Evolutionary conservation across 2,113 vertebrate genomes (phyloP), one percentile per base, ranked within the genome.

Genomic region (Diadophis punctatus): DNA sequence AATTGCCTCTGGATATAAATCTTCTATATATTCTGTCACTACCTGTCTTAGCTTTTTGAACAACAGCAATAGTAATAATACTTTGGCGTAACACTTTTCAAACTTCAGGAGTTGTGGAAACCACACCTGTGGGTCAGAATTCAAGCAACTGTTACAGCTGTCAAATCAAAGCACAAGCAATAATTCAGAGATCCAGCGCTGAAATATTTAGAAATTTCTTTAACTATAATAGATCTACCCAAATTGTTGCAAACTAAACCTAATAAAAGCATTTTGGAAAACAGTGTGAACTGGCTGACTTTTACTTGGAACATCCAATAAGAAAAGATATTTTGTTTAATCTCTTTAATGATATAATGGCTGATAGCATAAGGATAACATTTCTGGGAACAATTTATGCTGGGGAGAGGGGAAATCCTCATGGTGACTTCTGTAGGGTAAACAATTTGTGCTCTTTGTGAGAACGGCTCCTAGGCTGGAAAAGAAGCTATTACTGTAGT

Each of bases 81-180:
- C 49, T 84, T 43, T 0, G 85, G 8, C 0, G 0, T 0, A 89
- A 89, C 25, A 12, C 85, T 4, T 3, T 0, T 74, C 43, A 43
- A 90, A 20, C 30, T 43, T 0, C 22, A 0, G 0, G 51, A 91
- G 52, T 93, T 5, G 56, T 0, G 0, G 25, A 80, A 18, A 43
- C 6, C 39, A 74, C 27, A 56, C 60, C 27, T 20, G n/a, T 3
- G 1, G 1, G 0, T 51, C 1, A 3, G 0, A 8, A 51, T 4
- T 0, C 0, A 0, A 1, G 3, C 63, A 68, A 34, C 14, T 68
- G 63, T 34, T 68, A 30, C 18, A 34, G 48, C 16, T 23, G 30
- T 22, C 0, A 0, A 58, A 86, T 34, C 1, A 7, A 0, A 43
- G 0, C 5, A 90, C 88, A 86, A 3, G 10, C 5, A 18, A 25